Evolutionary conservation across 2,888 invertebrate genomes (phyloP).

Genomic region (Hermaeophaga mercurialis): DNA sequence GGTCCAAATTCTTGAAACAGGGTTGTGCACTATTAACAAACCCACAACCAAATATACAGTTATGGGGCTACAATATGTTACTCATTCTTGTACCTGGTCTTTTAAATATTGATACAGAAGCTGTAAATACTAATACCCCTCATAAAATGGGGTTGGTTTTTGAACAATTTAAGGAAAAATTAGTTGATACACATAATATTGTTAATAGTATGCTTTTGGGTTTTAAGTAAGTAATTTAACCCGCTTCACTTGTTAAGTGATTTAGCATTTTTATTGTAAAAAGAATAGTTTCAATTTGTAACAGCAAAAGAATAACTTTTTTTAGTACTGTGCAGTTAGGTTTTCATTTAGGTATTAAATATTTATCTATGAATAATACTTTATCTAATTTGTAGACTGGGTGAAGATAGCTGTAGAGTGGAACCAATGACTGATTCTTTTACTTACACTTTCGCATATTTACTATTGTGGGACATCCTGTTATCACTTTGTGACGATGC

Average conservation of each 20-base stretch:
- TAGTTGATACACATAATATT: slow-evolving; percentile 56
- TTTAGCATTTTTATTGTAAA: too few relatives aligned
- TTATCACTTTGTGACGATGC: slow-evolving; percentile 69
- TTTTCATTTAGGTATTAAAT: too few relatives aligned
- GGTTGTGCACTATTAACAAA: slow-evolving; percentile 56
- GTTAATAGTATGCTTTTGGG: slow-evolving; percentile 62
- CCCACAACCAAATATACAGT: slow-evolving; percentile 55
- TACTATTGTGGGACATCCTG: slow-evolving; percentile 74
- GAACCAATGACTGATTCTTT: slow-evolving; percentile 63
- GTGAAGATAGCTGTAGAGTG: slow-evolving; percentile 64
- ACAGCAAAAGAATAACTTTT: too few relatives aligned
- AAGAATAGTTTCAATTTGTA: too few relatives aligned
- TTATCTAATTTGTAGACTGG: slow-evolving; percentile 63
- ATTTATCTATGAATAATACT: too few relatives aligned
- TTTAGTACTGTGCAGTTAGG: too few relatives aligned
- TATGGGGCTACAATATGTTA: slow-evolving; percentile 60
- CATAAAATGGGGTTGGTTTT: slow-evolving; percentile 56
- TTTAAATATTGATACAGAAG: slow-evolving; percentile 57
- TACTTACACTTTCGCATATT: slow-evolving; percentile 67
- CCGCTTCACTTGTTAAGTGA: too few relatives aligned
- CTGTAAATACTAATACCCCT: slow-evolving; percentile 56
- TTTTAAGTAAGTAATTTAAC: slow-evolving; percentile 60
- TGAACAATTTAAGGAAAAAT: slow-evolving; percentile 55
- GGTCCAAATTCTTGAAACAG: slow-evolving; percentile 54
- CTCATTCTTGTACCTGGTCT: slow-evolving; percentile 55